These are phyloP conservation scores for Vulpes lagopus DNA, from an alignment of 2,113 vertebrate species.

Conservation along the genomic window DNA sequence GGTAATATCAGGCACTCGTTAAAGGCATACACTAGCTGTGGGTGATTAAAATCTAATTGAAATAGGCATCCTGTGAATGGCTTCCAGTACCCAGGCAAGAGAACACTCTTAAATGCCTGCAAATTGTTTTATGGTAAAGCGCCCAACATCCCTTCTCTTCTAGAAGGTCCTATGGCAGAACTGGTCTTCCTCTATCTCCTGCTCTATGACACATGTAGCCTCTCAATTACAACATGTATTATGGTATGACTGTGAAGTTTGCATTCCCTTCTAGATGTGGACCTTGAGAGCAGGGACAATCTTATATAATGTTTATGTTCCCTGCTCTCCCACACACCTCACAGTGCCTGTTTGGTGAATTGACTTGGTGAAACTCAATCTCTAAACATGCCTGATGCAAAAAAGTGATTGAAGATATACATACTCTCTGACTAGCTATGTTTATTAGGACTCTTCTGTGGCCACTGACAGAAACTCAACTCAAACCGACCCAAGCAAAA, in stretches of 20 bases:
- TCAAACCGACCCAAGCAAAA: neutral
- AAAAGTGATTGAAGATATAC: neutral
- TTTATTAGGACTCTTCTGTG: neutral
- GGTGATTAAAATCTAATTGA: neutral
- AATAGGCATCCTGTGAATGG: neutral
- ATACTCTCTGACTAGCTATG: neutral
- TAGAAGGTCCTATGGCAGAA: neutral
- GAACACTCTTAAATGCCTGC: neutral
- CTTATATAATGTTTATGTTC: neutral
- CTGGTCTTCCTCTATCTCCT: neutral
- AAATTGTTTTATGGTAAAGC: neutral
- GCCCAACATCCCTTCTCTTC: neutral
- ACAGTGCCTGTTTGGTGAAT: neutral
- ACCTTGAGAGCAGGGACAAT: neutral
- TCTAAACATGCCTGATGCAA: neutral
- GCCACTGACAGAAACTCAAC: neutral
- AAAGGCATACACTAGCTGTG: neutral
- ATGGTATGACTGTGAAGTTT: neutral
- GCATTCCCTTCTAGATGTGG: neutral
- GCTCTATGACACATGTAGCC: neutral
- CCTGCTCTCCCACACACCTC: neutral
- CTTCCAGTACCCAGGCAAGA: neutral
- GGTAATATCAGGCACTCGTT: neutral
- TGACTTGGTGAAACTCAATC: neutral
- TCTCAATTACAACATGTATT: neutral